Base-by-base conservation (phyloP, 2,888 invertebrate genomes). In the Agrenia bidenticulata region DNA sequence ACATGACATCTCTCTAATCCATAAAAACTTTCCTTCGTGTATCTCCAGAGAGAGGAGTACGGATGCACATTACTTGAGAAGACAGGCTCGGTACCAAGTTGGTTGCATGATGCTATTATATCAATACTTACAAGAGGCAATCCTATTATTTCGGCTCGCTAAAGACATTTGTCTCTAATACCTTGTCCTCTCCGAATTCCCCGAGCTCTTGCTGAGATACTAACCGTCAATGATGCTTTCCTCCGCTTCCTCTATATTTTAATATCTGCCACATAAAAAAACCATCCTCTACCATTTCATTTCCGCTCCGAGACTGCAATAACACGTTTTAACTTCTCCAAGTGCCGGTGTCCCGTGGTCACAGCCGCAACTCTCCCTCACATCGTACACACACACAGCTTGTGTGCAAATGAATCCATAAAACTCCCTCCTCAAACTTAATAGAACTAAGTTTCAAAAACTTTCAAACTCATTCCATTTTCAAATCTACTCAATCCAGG, bases 81-180 rank as follows among this genome's bases (percentile, higher is more conserved):
- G 21, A 51, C 9, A 51, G 51, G 23, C 23, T 23, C 7, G 23
- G 51, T 2, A 51, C 13, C 11, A 2, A 51, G 19, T 15, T 49
- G 13, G 11, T 49, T 51, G 2, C 24, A 51, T 51, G 23, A 51
- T 51, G 45, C 19, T 51, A 51, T 41, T 57, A 39, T 57, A 21
- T 32, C 57, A 57, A 41, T 41, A 57, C 41, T 41, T 41, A 57
- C 57, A 57, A 41, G 37, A 61, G 60, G 57, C 62, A 69, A 71
- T 69, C 66, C 66, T 67, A 72, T 70, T 69, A 72, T 67, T 66
- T 69, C 68, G 70, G 65, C 63, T 69, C 64, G 73, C 63, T 73
- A 70, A 64, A 73, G 70, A 70, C 64, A 71, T 69, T 71, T 66
- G 68, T 68, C 64, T 64, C 63, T 63, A 64, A 62, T 60, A 64